Percentiles rank a stretch among this genome's conserved stretches.
phyloP scores from a whole-genome alignment of 1,140 invertebrate species.

The Psilanteris sp. region DNA sequence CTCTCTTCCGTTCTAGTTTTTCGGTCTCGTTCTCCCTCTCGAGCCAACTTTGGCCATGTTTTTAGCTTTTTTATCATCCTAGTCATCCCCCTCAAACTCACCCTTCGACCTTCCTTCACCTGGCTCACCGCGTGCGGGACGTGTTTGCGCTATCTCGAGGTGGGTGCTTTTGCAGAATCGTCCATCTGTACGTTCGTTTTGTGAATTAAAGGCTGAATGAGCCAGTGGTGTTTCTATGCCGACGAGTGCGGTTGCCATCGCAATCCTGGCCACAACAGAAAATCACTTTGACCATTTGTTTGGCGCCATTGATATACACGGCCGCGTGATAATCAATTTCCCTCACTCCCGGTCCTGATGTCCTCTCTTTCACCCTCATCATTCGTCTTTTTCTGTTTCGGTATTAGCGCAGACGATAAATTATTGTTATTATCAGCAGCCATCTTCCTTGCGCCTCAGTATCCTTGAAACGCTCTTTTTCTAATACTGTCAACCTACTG shows the following conservation, averaged over 20 bases:
- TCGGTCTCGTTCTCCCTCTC: constrained; percentile 25
- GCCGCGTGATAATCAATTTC: constrained; percentile 76
- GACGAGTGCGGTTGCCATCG: constrained; percentile 77
- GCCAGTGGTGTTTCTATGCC: constrained; percentile 70
- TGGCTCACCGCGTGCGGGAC: constrained; percentile 44
- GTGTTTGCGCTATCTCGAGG: constrained; percentile 52
- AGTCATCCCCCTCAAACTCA: constrained; percentile 57
- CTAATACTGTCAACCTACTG: constrained; percentile 48
- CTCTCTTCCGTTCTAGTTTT: constrained; percentile 20
- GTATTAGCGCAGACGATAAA: constrained; percentile 47
- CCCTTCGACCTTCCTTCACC: constrained; percentile 68
- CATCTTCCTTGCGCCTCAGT: constrained; percentile 57
- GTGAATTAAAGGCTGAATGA: constrained; percentile 73
- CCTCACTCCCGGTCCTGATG: constrained; percentile 11
- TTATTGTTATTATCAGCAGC: constrained; percentile 62
- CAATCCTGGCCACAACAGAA: constrained; percentile 77
- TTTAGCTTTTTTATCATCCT: constrained; percentile 58
- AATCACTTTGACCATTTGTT: constrained; percentile 79
- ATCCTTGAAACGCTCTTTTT: constrained; percentile 60
- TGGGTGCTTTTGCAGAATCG: constrained; percentile 57
- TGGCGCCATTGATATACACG: constrained; percentile 73
- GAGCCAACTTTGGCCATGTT: constrained; percentile 17
- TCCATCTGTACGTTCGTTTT: constrained; percentile 64
- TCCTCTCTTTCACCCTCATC: constrained; percentile 24
- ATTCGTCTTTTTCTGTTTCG: constrained; percentile 12